Conservation (phyloP, 2,113 vertebrate species). For the Prionailurus viverrinus region DNA sequence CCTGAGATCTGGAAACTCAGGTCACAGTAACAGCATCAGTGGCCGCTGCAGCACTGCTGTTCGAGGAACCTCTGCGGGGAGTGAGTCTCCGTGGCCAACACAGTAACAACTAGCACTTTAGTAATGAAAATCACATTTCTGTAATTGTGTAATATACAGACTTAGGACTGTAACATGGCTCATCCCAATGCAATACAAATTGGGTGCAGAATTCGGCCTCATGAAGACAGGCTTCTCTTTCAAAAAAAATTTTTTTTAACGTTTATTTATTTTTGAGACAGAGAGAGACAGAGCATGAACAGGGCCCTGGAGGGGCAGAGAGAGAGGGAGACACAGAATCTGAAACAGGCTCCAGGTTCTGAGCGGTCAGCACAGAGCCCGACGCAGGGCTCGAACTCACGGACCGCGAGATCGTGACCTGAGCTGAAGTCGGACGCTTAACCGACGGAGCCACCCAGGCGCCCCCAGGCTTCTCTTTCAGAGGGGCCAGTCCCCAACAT, state of each 20-base stretch:
- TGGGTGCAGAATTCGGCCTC: constrained; percentile 57
- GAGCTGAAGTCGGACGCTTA: no score
- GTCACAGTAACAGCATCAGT: rapidly evolving
- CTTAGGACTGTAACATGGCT: constrained; percentile 75
- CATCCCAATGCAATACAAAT: constrained; percentile 76
- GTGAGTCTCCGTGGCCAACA: constrained; percentile 25
- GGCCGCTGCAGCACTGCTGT: not conserved
- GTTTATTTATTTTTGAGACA: no score
- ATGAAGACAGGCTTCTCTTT: not conserved
- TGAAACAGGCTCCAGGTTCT: no score
- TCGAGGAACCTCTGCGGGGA: constrained; percentile 69
- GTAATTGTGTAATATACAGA: constrained; percentile 62
- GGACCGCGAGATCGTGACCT: no score
- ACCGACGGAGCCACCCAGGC: no score
- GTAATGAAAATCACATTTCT: constrained; percentile 82
- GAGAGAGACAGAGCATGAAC: no score
- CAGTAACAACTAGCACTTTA: constrained; percentile 72
- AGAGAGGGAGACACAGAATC: no score
- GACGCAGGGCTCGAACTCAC: no score
- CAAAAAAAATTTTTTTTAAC: not conserved
- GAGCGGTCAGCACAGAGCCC: no score
- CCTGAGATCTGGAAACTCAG: not conserved
- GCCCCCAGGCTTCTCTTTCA: constrained; percentile 27
- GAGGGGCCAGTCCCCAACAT: constrained; percentile 30
- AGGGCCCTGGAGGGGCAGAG: no score